Percentiles rank a stretch among this genome's conserved stretches.
Conservation (phyloP, 2,113 vertebrate species). For the Festucalex cinctus region DNA sequence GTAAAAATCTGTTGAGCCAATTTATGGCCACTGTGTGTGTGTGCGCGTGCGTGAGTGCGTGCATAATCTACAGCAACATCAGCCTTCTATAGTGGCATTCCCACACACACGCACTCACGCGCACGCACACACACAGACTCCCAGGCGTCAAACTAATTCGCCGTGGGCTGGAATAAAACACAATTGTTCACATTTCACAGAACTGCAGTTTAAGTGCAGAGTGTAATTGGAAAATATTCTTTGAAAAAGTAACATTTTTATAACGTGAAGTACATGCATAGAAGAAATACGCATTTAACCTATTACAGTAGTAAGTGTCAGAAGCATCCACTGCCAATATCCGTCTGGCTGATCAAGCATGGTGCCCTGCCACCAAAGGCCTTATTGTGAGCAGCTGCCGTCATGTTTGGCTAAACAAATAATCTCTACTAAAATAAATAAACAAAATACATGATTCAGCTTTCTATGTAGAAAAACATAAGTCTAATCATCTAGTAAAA, state of each 20-base stretch:
- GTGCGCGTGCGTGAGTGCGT: slow-evolving; percentile 15
- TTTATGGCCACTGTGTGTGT: slow-evolving; percentile 12
- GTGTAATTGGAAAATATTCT: not conserved
- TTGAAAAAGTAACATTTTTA: not conserved
- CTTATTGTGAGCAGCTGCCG: not conserved
- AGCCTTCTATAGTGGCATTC: slow-evolving; percentile 54
- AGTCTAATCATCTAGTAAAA: not conserved
- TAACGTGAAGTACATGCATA: too few relatives aligned
- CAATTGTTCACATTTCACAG: slow-evolving; percentile 42
- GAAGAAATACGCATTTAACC: not conserved
- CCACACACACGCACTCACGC: slow-evolving; percentile 38
- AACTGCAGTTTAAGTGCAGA: slow-evolving; percentile 18
- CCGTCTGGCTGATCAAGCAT: not conserved
- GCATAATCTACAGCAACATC: slow-evolving; percentile 45
- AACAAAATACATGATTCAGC: not conserved
- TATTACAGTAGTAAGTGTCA: not conserved
- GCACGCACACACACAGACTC: slow-evolving; percentile 23
- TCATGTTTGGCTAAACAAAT: not conserved
- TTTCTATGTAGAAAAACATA: not conserved
- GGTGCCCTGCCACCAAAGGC: not conserved
- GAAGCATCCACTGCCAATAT: not conserved
- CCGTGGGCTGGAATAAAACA: slow-evolving; percentile 37
- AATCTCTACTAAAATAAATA: not conserved
- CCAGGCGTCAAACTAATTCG: slow-evolving; percentile 38
- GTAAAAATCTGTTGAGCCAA: slow-evolving; percentile 42